These are phyloP conservation scores for Drosophila putrida DNA, from an alignment of 2,888 invertebrate genomes.

Conservation along the genomic window DNA sequence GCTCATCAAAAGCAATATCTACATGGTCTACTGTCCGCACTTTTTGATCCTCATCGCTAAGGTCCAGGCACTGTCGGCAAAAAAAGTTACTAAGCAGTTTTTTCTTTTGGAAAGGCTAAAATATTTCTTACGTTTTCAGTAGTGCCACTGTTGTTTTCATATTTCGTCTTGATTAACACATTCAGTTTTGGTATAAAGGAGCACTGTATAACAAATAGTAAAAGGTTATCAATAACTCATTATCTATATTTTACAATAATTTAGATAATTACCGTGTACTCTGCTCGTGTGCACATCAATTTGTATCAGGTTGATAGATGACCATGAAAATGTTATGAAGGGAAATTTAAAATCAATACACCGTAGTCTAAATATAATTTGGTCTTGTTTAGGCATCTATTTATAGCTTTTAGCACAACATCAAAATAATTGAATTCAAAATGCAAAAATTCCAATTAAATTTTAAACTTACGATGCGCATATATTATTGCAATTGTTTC, in stretches of 20 bases:
- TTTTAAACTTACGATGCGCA: constrained; percentile 3
- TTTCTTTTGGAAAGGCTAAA: too few species aligned
- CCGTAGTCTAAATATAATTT: constrained; percentile 10
- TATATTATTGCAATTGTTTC: neutral
- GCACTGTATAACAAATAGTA: constrained; percentile 87
- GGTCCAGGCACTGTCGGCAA: constrained; percentile 89
- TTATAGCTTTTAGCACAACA: constrained; percentile 13
- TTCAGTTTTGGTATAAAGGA: constrained; percentile 95
- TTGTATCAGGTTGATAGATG: constrained; percentile 20
- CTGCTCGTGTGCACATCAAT: constrained; percentile 81
- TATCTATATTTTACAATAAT: neutral
- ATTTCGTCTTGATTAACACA: constrained; percentile 94
- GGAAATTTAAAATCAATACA: constrained; percentile 25
- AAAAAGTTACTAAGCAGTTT: neutral
- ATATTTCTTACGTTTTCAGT: constrained; percentile 92
- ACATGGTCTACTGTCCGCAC: constrained; percentile 91
- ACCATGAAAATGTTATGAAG: constrained; percentile 27
- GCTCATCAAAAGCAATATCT: constrained; percentile 95
- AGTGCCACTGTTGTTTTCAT: constrained; percentile 95
- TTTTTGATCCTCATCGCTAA: constrained; percentile 90
- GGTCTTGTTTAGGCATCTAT: constrained; percentile 23
- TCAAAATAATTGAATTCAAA: neutral
- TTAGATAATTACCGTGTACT: constrained; percentile 90
- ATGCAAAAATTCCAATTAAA: neutral
- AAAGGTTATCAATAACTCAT: neutral